phyloP scores from a whole-genome alignment of 2,888 invertebrate species.

The Spisula solida region DNA sequence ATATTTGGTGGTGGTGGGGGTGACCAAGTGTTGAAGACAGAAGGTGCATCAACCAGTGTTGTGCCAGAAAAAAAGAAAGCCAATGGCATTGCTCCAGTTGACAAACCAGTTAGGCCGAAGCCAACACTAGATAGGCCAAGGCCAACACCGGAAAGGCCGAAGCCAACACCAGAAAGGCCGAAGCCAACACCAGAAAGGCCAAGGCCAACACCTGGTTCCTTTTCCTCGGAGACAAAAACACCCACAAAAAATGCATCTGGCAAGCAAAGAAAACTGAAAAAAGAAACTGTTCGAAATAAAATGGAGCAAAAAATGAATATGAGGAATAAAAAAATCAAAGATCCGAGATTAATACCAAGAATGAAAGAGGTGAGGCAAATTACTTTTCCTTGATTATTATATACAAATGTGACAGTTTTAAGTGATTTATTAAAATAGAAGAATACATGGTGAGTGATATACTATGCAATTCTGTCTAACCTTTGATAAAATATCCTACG shows the following conservation, averaged over 20 bases:
- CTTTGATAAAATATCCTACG: too few relatives aligned
- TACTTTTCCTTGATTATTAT: neutral
- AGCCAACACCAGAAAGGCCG: neutral
- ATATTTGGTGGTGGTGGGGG: neutral
- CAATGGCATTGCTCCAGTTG: neutral
- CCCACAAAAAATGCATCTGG: neutral
- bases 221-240: neutral
- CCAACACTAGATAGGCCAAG: neutral
- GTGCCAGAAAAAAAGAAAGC: neutral
- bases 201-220: neutral
- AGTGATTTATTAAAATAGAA: neutral
- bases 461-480: neutral
- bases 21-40: neutral
- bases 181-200: neutral
- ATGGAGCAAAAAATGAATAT: constrained; percentile 30
- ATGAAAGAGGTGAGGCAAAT: constrained; percentile 74
- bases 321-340: constrained; percentile 64
- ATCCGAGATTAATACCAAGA: constrained; percentile 77
- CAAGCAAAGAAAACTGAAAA: constrained; percentile 16
- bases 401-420: neutral
- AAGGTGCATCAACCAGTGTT: neutral
- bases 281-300: constrained; percentile 32
- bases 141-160: neutral
- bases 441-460: neutral
- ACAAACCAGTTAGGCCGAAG: neutral